Base-by-base conservation (phyloP, 2,113 vertebrate species). In the Tor tambroides region DNA sequence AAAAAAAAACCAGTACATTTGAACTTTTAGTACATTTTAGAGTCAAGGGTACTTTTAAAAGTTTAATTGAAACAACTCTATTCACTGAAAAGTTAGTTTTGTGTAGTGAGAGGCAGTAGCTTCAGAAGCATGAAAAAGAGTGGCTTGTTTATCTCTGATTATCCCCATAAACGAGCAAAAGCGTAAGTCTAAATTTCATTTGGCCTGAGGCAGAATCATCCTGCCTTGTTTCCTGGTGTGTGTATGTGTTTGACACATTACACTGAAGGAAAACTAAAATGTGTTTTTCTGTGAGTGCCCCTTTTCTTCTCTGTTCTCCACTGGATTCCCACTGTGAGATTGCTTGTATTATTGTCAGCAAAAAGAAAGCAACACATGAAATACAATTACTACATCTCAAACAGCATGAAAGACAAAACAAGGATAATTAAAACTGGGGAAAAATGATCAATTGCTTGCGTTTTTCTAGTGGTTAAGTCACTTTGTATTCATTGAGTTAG, bases 131-230 rank as follows among this genome's bases (percentile, higher is more conserved):
- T 32, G 41, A 41, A 69, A 78, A 54, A 78, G 1, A 51, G 5
- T 69, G 26, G 5, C 43, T 49, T 83, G 43, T 71, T 71, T 83
- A 51, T 67, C 26, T 83, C 19, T 83, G 79, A 94, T 93, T 93
- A 92, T 91, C 91, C 71, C 90, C 14, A 79, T 86, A 90, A 94
- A 88, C 74, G 88, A 94, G 80, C 87, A 87, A 91, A 72, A 92
- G 90, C 89, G 86, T 87, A 90, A 88, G 90, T 63, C 84, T 92
- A 92, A 86, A 92, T 93, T 94, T 92, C 0, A 38, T 41, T 51
- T 83, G 15, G 19, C 80, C 63, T 19, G 41, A 21, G 80, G 63
- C 63, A 46, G 63, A 83, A 69, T 69, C 26, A 46, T 51, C 15
- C 26, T 23, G n/a, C 49, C 26, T 69, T 83, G 10, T 51, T 83